Percentiles rank a stretch among this genome's conserved stretches.
Evolutionary conservation across 2,113 vertebrate genomes (phyloP).

Genomic region (Heliornis fulica): DNA sequence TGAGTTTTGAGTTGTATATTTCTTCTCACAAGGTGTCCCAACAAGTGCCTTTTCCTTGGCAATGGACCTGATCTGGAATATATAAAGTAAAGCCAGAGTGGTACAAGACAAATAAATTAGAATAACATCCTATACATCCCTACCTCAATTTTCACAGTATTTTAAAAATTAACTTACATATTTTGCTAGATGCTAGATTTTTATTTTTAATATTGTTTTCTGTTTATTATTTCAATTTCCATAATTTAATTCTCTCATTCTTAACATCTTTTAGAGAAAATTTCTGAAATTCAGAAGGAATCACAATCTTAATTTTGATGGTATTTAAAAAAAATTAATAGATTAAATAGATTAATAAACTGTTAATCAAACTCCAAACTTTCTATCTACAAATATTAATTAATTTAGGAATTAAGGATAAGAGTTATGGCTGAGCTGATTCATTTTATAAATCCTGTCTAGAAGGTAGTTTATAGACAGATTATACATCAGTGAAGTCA

Average conservation of each 20-base stretch:
- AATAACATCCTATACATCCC: neutral
- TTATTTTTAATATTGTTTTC: neutral
- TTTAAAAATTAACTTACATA: neutral
- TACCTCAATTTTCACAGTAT: neutral
- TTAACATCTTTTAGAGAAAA: neutral
- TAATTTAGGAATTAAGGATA: neutral
- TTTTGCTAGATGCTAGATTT: neutral
- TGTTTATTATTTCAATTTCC: neutral
- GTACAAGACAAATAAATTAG: neutral
- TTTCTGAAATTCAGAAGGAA: neutral
- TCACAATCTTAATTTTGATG: neutral
- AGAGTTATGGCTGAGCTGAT: neutral
- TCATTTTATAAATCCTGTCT: neutral
- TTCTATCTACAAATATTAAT: neutral
- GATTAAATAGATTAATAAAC: too few relatives aligned
- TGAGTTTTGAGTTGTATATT: neutral
- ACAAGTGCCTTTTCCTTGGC: neutral
- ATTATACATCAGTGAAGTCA: neutral
- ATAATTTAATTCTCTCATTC: neutral
- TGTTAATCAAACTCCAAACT: neutral
- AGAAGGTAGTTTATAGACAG: neutral
- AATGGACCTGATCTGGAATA: neutral
- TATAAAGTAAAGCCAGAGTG: neutral
- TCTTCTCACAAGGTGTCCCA: neutral
- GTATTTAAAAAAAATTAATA: too few relatives aligned